Evolutionary conservation across 2,113 vertebrate species (phyloP), one percentile per base, ranked within the genome.

Genomic region (Ammospiza caudacuta): DNA sequence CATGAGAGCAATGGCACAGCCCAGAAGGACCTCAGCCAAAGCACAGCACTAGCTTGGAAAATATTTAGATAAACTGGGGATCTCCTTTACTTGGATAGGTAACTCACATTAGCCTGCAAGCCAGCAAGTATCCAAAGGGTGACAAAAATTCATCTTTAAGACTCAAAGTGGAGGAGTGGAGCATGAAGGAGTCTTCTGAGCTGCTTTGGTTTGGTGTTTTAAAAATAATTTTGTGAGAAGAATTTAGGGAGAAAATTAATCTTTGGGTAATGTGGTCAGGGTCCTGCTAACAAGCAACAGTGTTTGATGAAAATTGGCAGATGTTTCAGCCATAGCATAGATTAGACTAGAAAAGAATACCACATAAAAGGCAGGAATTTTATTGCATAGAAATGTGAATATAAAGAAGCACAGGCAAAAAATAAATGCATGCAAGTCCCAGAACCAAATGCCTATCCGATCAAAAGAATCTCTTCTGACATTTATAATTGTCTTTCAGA

Each of bases 291-390:
- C 51, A 82, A 83, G 75, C 52, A 92, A 37, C 1, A 77, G 33
- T 1, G 2, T 77, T 66, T 92, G 61, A 89, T 64, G 43, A 90
- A 68, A 77, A 37, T 4, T 92, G 73, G 54, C 59, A 85, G 55
- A 82, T 77, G 22, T 59, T 95, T 92, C 59, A 93, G 27, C 31
- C 43, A 92, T n/a, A 80, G 63, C 35, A 83, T 1, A 79, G 51
- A 91, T 87, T 58, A 75, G 55, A 91, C 67, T 75, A 63, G 70
- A 85, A 96, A 92, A 90, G 37, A 55, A 80, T 37, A 83, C 75
- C 87, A 90, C 82, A 88, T 70, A 67, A 94, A 92, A 85, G 63
- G 43, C 63, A 83, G 33, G 31, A 83, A 70, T 67, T 79, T n/a
- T 33, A 59, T 58, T 64, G 58, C 70, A 80, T 3, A 68, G 73